Percentiles rank a stretch among this genome's conserved stretches.
These are phyloP conservation scores for Calidris pygmaea DNA, from an alignment of 2,113 vertebrate species.

Conservation along the genomic window DNA sequence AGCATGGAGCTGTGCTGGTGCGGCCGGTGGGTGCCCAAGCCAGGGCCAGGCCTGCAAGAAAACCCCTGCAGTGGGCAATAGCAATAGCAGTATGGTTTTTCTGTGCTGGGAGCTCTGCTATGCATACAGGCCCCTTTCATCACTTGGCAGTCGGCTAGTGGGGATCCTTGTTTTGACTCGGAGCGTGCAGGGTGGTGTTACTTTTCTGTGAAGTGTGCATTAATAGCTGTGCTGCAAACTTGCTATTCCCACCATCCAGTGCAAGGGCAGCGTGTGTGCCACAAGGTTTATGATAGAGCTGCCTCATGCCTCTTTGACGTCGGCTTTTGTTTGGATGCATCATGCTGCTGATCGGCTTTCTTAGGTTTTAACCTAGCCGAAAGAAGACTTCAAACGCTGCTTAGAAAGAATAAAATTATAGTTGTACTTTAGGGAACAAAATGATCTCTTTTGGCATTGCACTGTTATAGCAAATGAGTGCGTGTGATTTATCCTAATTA, in stretches of 20 bases:
- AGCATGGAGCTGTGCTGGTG: constrained; percentile 71
- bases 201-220: background rate
- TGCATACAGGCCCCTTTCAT: rapidly evolving
- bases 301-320: background rate
- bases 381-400: constrained; percentile 38
- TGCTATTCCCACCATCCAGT: background rate
- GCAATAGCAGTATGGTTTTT: rapidly evolving
- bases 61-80: background rate
- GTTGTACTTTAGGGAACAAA: constrained; percentile 41
- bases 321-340: background rate
- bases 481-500: constrained; percentile 67
- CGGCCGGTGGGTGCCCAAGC: rapidly evolving
- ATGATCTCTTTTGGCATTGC: constrained; percentile 54
- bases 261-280: background rate
- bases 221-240: background rate
- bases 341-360: constrained; percentile 32
- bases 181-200: background rate
- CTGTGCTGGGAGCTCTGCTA: background rate
- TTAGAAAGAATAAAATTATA: constrained; percentile 8
- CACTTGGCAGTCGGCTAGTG: background rate
- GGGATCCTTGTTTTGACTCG: background rate
- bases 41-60: background rate
- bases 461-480: constrained; percentile 9
- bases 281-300: background rate
- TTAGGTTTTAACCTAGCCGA: constrained; percentile 57